phyloP scores from a whole-genome alignment of 2,113 vertebrate species.

The Argyrosomus japonicus region DNA sequence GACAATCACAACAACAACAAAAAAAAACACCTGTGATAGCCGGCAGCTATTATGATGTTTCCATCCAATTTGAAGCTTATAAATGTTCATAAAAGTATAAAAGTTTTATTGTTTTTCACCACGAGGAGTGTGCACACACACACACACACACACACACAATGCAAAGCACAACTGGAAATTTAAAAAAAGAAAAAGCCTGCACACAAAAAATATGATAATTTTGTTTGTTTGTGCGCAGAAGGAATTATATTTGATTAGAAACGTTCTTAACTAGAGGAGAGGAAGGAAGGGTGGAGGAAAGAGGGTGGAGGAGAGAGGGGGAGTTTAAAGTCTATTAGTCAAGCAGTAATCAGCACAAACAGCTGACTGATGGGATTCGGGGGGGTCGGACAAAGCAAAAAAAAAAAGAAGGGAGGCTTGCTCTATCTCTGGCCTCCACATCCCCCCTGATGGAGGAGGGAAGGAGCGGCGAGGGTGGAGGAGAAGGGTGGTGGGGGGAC shows the following conservation, averaged over 20 bases:
- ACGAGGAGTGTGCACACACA: neutral
- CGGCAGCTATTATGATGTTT: slow-evolving; percentile 31
- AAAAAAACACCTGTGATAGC: slow-evolving; percentile 23
- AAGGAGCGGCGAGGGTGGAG: neutral
- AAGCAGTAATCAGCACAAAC: slow-evolving; percentile 71
- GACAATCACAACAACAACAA: neutral
- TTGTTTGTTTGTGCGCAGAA: slow-evolving; percentile 20
- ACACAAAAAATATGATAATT: slow-evolving; percentile 11
- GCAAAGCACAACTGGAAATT: neutral
- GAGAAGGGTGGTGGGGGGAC: no score
- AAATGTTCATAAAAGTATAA: neutral
- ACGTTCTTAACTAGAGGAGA: slow-evolving; percentile 17
- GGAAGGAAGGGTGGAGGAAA: neutral
- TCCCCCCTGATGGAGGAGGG: slow-evolving; percentile 34
- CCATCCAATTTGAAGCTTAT: slow-evolving; percentile 26
- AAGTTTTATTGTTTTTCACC: neutral
- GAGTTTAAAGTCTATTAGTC: slow-evolving; percentile 67
- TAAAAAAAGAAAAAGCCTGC: neutral
- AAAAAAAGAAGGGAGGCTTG: slow-evolving; percentile 34
- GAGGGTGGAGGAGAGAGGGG: neutral
- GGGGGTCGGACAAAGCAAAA: slow-evolving; percentile 37
- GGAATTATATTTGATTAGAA: slow-evolving; percentile 29
- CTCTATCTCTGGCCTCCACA: slow-evolving; percentile 65
- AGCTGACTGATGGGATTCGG: slow-evolving; percentile 63
- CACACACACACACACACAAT: neutral